Percentiles rank a stretch among this genome's conserved stretches.
Conservation (phyloP, 2,113 vertebrate genomes). For the Pelecanoides urinatrix region DNA sequence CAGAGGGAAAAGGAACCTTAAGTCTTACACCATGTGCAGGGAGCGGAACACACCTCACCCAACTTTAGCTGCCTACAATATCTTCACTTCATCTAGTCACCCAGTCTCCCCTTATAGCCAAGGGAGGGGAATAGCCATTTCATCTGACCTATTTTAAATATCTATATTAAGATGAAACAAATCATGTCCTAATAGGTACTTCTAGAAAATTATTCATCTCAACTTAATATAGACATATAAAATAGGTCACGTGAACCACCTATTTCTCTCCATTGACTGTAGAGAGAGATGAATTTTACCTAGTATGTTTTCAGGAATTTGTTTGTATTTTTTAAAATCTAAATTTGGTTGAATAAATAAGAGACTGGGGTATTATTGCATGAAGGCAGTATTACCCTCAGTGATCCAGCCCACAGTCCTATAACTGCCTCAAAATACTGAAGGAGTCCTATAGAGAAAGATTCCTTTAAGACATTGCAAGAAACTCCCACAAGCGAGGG, state of each 20-base stretch:
- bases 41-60: background rate
- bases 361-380: background rate
- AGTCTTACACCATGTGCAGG: background rate
- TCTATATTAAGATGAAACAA: constrained; percentile 1
- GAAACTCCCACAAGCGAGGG: background rate
- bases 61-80: background rate
- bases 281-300: background rate
- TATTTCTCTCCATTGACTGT: background rate
- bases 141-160: background rate
- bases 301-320: background rate
- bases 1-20: background rate
- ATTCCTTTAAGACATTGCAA: background rate
- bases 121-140: background rate
- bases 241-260: background rate
- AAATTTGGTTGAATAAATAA: background rate
- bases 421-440: background rate
- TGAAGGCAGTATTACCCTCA: background rate
- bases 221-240: background rate
- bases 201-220: background rate
- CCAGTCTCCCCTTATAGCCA: background rate
- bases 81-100: background rate
- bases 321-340: background rate
- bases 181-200: background rate
- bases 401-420: background rate
- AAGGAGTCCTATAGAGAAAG: background rate